Evolutionary conservation across 2,113 vertebrate species (phyloP).

Genomic region (Eptesicus fuscus): DNA sequence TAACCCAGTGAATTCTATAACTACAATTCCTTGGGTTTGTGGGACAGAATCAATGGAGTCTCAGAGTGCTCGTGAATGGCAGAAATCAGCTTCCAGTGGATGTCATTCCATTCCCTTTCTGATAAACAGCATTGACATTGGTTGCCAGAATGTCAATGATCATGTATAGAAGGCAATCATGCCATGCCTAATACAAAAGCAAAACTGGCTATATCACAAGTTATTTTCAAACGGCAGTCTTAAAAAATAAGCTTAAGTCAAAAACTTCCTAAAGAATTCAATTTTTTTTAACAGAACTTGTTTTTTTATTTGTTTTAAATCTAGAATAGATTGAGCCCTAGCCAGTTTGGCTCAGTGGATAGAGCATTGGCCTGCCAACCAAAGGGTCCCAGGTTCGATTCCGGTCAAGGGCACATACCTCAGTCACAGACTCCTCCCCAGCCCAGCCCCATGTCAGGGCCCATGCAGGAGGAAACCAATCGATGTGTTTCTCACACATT

Average conservation of each 20-base stretch:
- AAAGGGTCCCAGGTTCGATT: too few relatives aligned
- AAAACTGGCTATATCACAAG: background rate
- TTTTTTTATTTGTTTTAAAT: background rate
- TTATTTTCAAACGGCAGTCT: background rate
- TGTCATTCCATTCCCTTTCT: background rate
- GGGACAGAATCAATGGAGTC: background rate
- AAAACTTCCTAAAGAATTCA: background rate
- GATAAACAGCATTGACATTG: background rate
- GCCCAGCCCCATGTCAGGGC: too few relatives aligned
- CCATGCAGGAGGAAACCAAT: too few relatives aligned
- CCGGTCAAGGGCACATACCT: too few relatives aligned
- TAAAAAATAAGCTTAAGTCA: background rate
- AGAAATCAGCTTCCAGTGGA: rapidly evolving
- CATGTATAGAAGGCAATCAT: background rate
- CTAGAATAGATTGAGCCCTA: background rate
- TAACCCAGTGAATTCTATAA: conserved; percentile 23
- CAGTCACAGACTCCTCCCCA: too few relatives aligned
- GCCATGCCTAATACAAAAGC: background rate
- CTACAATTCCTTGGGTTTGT: background rate
- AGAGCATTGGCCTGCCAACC: too few relatives aligned
- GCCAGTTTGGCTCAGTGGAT: too few relatives aligned
- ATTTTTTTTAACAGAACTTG: background rate
- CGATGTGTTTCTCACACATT: too few relatives aligned
- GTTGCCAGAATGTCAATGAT: background rate
- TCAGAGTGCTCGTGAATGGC: background rate